Evolutionary conservation across 2,888 invertebrate species (phyloP).

Genomic region (Geophilus truncorum): DNA sequence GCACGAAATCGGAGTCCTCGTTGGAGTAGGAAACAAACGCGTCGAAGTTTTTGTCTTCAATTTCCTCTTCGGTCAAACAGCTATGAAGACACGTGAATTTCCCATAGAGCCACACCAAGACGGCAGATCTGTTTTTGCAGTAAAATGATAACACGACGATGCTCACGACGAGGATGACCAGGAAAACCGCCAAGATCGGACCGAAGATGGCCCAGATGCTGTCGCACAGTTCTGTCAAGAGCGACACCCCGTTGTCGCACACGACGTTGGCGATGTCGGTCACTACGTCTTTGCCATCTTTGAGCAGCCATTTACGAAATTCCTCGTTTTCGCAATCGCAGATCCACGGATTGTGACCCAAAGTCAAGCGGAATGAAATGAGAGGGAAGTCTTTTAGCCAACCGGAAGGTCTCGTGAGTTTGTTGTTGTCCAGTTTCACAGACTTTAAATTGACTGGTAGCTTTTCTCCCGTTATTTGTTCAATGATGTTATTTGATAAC

Average conservation of each 20-base stretch:
- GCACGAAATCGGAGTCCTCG: constrained; percentile 56
- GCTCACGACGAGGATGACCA: constrained; percentile 37
- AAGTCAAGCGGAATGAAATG: constrained; percentile 39
- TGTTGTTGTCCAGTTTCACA: constrained; percentile 43
- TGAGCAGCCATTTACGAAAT: constrained; percentile 57
- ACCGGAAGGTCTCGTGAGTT: constrained; percentile 48
- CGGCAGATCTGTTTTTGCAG: neutral
- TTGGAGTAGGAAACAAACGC: constrained; percentile 51
- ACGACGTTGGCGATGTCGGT: constrained; percentile 32
- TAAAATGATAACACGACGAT: constrained; percentile 13
- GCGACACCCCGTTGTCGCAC: neutral
- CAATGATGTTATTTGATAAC: constrained; percentile 30
- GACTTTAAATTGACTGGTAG: constrained; percentile 41
- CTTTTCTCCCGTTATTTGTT: constrained; percentile 33
- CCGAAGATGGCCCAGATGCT: neutral
- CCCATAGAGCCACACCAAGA: constrained; percentile 40
- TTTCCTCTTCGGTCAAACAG: neutral
- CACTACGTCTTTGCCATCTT: constrained; percentile 44
- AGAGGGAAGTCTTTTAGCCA: constrained; percentile 37
- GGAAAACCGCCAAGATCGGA: constrained; percentile 35
- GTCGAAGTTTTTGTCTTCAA: constrained; percentile 46
- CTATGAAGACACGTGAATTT: neutral
- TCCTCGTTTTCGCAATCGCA: constrained; percentile 60
- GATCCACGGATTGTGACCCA: constrained; percentile 62
- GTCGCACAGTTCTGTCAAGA: neutral